Percentiles rank a stretch among this genome's conserved stretches.
Evolutionary conservation across 2,113 vertebrate genomes (phyloP).

Genomic region (Chionomys nivalis): DNA sequence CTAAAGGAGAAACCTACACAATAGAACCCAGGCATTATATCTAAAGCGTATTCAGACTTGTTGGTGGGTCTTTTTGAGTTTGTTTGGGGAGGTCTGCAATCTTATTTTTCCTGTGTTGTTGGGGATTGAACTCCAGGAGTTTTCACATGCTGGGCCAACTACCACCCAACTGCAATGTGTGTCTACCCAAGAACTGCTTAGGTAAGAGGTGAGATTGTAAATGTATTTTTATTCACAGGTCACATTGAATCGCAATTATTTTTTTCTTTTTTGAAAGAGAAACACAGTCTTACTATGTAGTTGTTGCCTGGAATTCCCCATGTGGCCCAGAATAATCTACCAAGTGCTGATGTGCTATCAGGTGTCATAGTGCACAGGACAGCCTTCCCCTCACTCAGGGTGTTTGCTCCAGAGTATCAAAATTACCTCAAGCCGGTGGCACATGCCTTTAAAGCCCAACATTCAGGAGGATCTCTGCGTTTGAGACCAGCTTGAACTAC

Average conservation of each 20-base stretch:
- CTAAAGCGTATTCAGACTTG: background rate
- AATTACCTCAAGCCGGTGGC: background rate
- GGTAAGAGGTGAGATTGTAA: background rate
- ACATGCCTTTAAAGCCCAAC: background rate
- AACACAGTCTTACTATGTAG: background rate
- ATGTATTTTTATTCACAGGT: background rate
- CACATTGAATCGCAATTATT: background rate
- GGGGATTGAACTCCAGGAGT: background rate
- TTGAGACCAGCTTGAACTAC: background rate
- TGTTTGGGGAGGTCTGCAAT: background rate
- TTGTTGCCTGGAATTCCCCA: background rate
- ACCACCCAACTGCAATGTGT: background rate
- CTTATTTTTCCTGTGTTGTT: background rate
- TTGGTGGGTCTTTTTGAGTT: background rate
- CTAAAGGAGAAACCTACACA: fast-evolving
- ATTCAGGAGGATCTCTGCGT: background rate
- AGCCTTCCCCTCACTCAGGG: background rate
- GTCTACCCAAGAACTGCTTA: background rate
- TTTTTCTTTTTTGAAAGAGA: background rate
- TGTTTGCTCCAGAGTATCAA: background rate
- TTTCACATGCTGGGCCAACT: background rate
- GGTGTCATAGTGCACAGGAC: background rate
- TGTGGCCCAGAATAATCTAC: background rate
- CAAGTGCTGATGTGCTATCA: background rate
- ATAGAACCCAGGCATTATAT: background rate